phyloP scores from a whole-genome alignment of 2,888 invertebrate genomes.

The Trichopria drosophilae region DNA sequence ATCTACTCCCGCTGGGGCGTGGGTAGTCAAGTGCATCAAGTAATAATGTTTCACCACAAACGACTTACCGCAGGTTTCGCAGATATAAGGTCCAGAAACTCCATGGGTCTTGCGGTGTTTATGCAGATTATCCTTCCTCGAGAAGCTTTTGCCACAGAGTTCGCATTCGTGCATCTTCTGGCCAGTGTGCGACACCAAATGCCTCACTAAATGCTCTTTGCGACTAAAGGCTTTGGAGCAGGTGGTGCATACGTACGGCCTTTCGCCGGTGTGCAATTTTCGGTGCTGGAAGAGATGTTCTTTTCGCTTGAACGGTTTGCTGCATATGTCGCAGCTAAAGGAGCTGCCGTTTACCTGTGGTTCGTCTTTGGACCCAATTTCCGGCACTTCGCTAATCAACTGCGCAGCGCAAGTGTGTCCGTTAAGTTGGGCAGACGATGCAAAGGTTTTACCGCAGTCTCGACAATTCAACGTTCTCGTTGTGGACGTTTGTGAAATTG shows the following conservation, averaged over 20 bases:
- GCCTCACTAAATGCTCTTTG: constrained; percentile 70
- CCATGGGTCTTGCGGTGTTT: constrained; percentile 67
- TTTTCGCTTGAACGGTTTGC: constrained; percentile 69
- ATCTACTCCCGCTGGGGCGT: constrained; percentile 46
- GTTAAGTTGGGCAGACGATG: constrained; percentile 47
- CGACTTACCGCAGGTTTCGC: constrained; percentile 68
- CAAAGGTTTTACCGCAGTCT: constrained; percentile 55
- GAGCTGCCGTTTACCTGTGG: constrained; percentile 41
- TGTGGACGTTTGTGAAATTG: constrained; percentile 47
- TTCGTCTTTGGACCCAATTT: constrained; percentile 5
- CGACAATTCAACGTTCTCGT: constrained; percentile 46
- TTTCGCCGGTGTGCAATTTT: constrained; percentile 68
- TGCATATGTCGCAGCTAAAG: constrained; percentile 65
- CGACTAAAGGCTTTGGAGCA: constrained; percentile 71
- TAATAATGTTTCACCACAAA: constrained; percentile 71
- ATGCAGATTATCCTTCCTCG: constrained; percentile 64
- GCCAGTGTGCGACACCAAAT: constrained; percentile 70
- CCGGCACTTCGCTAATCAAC: constrained; percentile 43
- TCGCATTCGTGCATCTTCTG: constrained; percentile 70
- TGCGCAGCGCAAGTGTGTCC: constrained; percentile 46
- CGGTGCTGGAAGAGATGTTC: constrained; percentile 72
- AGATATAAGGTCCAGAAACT: constrained; percentile 64
- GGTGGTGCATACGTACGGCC: constrained; percentile 69
- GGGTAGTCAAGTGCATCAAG: constrained; percentile 66
- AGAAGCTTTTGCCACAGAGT: constrained; percentile 64